Conservation (phyloP, 2,113 vertebrate genomes). For the Plectropomus leopardus region DNA sequence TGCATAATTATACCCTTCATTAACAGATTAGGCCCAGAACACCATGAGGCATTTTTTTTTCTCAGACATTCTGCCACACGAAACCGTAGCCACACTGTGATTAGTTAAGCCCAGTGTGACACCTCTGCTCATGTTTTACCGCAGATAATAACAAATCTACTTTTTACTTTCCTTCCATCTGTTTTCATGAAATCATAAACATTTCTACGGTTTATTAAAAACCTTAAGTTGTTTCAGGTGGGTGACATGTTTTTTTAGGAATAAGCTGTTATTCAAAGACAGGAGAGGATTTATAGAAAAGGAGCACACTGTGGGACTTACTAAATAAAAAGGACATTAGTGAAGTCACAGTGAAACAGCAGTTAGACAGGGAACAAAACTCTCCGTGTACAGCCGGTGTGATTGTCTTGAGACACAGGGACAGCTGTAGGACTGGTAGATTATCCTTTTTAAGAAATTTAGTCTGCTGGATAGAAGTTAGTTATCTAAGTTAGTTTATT, state of each 20-base stretch:
- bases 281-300: neutral
- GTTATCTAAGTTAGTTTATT: too few species aligned
- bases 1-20: constrained; percentile 60
- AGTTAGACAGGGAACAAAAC: too few species aligned
- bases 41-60: neutral
- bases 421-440: too few species aligned
- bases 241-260: neutral
- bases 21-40: constrained; percentile 38
- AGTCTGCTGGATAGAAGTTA: too few species aligned
- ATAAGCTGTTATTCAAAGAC: constrained; percentile 1
- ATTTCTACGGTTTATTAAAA: neutral
- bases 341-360: neutral
- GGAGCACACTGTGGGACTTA: neutral
- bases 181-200: neutral
- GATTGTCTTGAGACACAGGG: too few species aligned
- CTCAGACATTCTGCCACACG: neutral
- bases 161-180: neutral
- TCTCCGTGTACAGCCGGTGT: too few species aligned
- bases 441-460: too few species aligned
- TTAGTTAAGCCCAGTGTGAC: constrained; percentile 1
- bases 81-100: neutral
- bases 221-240: neutral
- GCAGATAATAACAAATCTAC: constrained; percentile 1
- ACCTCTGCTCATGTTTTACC: neutral
- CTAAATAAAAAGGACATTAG: neutral